phyloP scores from a whole-genome alignment of 2,113 vertebrate species.

The Saccopteryx bilineata region DNA sequence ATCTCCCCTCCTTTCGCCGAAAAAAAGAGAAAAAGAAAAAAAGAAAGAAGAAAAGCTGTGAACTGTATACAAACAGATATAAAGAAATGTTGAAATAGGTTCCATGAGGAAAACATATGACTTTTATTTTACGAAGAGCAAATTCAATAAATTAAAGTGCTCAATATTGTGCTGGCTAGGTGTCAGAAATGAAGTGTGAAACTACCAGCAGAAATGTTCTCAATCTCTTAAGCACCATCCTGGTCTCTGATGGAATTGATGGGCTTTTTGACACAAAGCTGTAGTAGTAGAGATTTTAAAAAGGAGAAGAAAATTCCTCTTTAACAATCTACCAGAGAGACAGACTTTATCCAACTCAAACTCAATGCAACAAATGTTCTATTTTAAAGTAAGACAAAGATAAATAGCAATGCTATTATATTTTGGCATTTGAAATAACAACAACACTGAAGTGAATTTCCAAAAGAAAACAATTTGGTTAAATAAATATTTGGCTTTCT shows the following conservation, averaged over 20 bases:
- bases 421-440: neutral
- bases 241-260: conserved; percentile 82
- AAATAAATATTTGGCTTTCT: neutral
- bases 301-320: conserved; percentile 66
- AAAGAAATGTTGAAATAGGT: conserved; percentile 78
- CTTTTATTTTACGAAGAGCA: conserved; percentile 87
- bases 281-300: conserved; percentile 76
- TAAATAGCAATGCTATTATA: conserved; percentile 35
- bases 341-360: conserved; percentile 70
- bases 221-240: conserved; percentile 85
- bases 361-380: conserved; percentile 73
- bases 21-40: too few species aligned
- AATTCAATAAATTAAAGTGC: conserved; percentile 87
- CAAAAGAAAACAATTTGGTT: neutral
- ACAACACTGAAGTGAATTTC: neutral
- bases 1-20: too few species aligned
- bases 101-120: conserved; percentile 83
- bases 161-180: conserved; percentile 85
- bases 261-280: conserved; percentile 84
- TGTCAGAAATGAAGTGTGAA: conserved; percentile 88
- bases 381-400: conserved; percentile 71
- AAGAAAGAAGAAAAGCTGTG: conserved; percentile 64
- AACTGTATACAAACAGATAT: conserved; percentile 75
- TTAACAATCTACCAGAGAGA: conserved; percentile 74
- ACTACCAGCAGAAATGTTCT: conserved; percentile 86